Percentiles rank a stretch among this genome's conserved stretches.
Conservation (phyloP, 2,797 vertebrate species). For the Pipistrellus pipistrellus region DNA sequence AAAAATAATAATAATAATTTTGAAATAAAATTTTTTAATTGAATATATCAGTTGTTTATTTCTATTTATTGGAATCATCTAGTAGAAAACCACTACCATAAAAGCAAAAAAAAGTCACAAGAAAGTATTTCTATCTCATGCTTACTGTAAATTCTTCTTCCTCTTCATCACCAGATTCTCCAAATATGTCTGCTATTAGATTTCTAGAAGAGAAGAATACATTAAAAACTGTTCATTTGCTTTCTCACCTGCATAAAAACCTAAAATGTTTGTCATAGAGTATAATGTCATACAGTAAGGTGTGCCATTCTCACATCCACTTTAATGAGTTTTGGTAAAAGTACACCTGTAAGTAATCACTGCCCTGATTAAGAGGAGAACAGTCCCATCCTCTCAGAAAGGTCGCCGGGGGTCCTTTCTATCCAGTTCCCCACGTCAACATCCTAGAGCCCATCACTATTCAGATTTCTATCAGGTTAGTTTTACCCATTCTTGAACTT, state of each 20-base stretch:
- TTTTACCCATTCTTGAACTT: not conserved
- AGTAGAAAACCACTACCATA: not conserved
- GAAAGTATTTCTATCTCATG: conserved; percentile 46
- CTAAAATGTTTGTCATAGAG: not conserved
- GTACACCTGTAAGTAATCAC: not conserved
- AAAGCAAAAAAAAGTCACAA: conserved; percentile 22
- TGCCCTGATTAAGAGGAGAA: not conserved
- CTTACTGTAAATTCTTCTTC: conserved; percentile 98
- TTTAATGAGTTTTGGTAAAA: conserved; percentile 27
- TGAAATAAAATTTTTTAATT: not conserved
- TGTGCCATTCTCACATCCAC: not conserved
- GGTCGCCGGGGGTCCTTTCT: not conserved
- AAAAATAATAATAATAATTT: not conserved
- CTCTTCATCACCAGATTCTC: conserved; percentile 98
- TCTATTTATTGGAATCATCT: not conserved
- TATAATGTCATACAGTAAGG: conserved; percentile 13
- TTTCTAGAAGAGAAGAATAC: conserved; percentile 90
- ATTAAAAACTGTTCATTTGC: conserved; percentile 53
- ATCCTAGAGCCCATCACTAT: not conserved
- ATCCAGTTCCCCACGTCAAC: not conserved
- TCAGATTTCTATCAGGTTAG: not conserved
- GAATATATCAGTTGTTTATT: conserved; percentile 23
- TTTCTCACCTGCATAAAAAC: conserved; percentile 31
- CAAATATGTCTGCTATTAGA: conserved; percentile 99
- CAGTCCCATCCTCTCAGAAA: not conserved